Conservation (phyloP, 2,888 invertebrate species). For the Aphodius sticticus region DNA sequence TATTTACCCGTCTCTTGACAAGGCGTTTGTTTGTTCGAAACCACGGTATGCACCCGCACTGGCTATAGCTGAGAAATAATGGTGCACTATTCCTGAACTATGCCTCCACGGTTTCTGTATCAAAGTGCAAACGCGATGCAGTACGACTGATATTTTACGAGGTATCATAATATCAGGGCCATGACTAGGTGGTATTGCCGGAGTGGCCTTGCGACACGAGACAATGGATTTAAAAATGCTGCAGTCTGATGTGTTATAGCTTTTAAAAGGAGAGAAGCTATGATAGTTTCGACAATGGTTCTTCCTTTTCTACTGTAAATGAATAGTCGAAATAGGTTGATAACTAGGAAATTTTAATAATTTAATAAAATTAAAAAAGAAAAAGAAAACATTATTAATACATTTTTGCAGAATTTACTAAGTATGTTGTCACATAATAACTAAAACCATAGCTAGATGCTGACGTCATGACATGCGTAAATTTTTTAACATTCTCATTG, state of each 20-base stretch:
- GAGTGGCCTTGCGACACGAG: not conserved
- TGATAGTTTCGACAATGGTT: no score
- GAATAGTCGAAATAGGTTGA: no score
- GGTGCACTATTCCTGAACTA: not conserved
- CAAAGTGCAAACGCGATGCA: not conserved
- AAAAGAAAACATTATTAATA: no score
- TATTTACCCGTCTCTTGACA: not conserved
- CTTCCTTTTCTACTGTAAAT: no score
- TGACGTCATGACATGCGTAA: no score
- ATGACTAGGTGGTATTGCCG: not conserved
- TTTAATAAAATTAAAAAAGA: no score
- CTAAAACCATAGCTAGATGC: no score
- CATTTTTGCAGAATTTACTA: no score
- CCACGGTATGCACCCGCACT: not conserved
- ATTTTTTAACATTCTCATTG: no score
- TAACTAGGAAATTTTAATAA: no score
- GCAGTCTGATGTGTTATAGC: not conserved
- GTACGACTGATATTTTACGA: not conserved
- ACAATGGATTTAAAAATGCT: not conserved
- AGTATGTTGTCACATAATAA: no score
- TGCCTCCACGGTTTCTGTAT: not conserved
- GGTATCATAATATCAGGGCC: not conserved
- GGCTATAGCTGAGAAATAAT: not conserved
- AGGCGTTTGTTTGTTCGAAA: not conserved
- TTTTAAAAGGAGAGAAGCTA: no score